Conservation (phyloP, 2,113 vertebrate genomes). For the Turdus rufiventris region DNA sequence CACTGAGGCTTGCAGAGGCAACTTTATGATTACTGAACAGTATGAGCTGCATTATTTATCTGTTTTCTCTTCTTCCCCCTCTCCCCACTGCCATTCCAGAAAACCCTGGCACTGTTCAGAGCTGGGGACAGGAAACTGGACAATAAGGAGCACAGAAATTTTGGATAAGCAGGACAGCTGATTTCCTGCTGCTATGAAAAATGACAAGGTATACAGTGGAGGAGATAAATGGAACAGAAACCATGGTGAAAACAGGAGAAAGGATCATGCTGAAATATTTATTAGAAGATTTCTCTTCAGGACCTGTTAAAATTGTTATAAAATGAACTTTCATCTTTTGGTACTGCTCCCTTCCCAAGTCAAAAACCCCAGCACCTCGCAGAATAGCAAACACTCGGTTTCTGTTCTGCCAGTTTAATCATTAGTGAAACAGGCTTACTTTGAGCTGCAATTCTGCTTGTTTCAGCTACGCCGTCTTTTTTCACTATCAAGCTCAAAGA, state of each 20-base stretch:
- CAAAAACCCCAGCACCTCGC: neutral
- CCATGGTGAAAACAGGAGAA: neutral
- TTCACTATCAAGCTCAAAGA: neutral
- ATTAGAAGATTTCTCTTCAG: neutral
- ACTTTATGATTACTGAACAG: neutral
- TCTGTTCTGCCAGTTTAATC: conserved; percentile 38
- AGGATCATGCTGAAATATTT: neutral
- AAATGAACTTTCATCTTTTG: neutral
- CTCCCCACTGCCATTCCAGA: neutral
- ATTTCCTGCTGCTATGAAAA: neutral
- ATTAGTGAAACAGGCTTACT: conserved; percentile 3
- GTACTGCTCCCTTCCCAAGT: neutral
- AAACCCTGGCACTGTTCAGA: neutral
- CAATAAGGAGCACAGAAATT: neutral
- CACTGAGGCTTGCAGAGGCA: neutral
- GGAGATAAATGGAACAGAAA: neutral
- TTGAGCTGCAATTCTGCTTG: neutral
- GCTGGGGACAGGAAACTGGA: neutral
- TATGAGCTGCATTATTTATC: neutral
- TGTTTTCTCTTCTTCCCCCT: neutral
- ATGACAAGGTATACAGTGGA: neutral
- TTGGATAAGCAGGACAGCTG: neutral
- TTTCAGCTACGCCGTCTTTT: neutral
- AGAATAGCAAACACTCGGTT: conserved; percentile 16
- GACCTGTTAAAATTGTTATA: neutral